phyloP scores from a whole-genome alignment of 2,888 invertebrate genomes.

The Lasius fuliginosus region DNA sequence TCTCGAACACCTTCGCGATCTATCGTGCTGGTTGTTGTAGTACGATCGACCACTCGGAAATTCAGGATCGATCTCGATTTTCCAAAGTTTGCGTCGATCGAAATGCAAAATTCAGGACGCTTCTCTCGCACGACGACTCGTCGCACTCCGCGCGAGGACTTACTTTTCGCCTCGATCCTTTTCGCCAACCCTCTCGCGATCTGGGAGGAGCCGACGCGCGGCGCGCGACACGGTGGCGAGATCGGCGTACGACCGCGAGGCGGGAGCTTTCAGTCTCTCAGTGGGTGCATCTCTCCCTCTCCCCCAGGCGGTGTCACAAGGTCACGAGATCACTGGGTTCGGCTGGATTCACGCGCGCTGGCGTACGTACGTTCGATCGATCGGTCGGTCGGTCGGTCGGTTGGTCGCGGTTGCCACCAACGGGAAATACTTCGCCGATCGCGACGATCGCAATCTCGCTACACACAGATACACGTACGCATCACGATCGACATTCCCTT shows the following conservation, averaged over 20 bases:
- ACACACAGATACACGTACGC: constrained; percentile 1
- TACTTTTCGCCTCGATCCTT: constrained; percentile 41
- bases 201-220: constrained; percentile 52
- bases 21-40: not conserved
- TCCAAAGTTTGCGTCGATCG: not conserved
- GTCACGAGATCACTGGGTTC: constrained; percentile 70
- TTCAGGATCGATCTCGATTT: not conserved
- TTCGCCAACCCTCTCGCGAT: constrained; percentile 47
- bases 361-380: constrained; percentile 51
- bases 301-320: constrained; percentile 72
- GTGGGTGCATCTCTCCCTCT: constrained; percentile 53
- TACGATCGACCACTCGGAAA: not conserved
- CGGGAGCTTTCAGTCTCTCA: constrained; percentile 53
- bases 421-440: constrained; percentile 1
- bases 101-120: not conserved
- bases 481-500: constrained; percentile 15
- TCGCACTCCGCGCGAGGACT: constrained; percentile 43
- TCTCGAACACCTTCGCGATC: not conserved
- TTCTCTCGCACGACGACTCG: constrained; percentile 24
- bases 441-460: not conserved
- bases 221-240: constrained; percentile 44
- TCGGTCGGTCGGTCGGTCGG: constrained; percentile 37
- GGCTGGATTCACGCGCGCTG: constrained; percentile 58
- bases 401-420: constrained; percentile 20
- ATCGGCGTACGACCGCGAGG: constrained; percentile 51